These are phyloP conservation scores for Actinostola sp. DNA, from an alignment of 92 coral and sea anemone genomes.

Conservation along the genomic window DNA sequence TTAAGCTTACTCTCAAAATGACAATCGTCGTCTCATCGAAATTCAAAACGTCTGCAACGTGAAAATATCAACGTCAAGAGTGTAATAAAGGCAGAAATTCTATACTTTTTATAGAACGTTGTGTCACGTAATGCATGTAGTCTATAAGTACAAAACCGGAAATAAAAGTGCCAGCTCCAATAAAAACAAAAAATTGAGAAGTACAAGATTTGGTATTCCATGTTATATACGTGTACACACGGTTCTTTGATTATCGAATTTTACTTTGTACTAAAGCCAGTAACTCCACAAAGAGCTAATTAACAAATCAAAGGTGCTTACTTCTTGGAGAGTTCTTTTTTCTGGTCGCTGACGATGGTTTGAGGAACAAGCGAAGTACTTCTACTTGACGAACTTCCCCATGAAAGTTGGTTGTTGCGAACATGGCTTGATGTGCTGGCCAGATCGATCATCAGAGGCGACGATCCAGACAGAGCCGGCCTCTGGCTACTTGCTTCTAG, in stretches of 20 bases:
- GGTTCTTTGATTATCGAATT: not conserved
- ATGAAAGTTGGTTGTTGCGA: constrained; percentile 1
- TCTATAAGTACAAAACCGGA: constrained; percentile 39
- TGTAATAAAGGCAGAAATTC: not conserved
- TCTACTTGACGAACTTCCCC: constrained; percentile 7
- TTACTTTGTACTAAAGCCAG: not conserved
- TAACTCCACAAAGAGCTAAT: not conserved
- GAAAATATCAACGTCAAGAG: not conserved
- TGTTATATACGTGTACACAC: too few species aligned
- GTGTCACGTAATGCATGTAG: constrained; percentile 25
- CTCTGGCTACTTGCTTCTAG: constrained; percentile 25
- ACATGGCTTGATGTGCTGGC: constrained; percentile 23
- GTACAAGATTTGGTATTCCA: too few species aligned
- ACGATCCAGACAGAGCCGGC: not conserved
- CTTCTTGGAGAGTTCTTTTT: constrained; percentile 29
- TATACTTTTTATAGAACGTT: not conserved
- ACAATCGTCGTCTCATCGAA: too few species aligned
- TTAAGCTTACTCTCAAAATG: too few species aligned
- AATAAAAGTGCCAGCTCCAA: not conserved
- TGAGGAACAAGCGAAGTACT: not conserved
- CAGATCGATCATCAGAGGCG: constrained; percentile 29
- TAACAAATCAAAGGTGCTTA: not conserved
- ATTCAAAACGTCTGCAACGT: not conserved
- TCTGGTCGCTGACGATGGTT: constrained; percentile 1
- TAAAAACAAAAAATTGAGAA: constrained; percentile 4